Base-by-base conservation (phyloP, 2,888 invertebrate genomes). In the Eristalis arbustorum region DNA sequence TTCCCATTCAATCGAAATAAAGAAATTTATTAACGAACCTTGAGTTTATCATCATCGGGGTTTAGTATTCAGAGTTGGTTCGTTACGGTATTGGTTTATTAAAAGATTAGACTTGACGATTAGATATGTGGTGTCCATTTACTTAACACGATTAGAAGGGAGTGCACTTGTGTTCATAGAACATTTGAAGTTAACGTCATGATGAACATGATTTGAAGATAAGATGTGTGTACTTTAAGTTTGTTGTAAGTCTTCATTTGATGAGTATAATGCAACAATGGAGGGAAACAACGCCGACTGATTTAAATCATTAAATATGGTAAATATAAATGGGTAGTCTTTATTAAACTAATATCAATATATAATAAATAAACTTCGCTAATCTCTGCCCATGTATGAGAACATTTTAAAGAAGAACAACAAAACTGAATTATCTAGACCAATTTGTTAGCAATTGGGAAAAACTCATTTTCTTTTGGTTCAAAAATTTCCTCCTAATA, bases 401-500 rank as follows among this genome's bases (percentile, higher is more conserved):
- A 31, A 31, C 8, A 31, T 31, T 31, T 10, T 31, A 1, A 31
- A 31, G 8, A 8, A 31, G 8, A 1, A 1, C 31, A 31, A 10
- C 31, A 8, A 10, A 31, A 31, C 8, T 31, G 31, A 31, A 8
- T 10, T 8, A 31, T 31, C 10, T 5, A 3, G 5, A 31, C 31
- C 5, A 31, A 31, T 31, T 31, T 31, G 31, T 1, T 8, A 8
- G 10, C 31, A 4, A 31, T 31, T n/a, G n/a, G n/a, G n/a, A n/a
- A n/a, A n/a, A n/a, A n/a, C n/a, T n/a, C n/a, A n/a, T n/a, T 6
- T 31, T 31, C 6, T 6, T 31, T 31, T 4, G 5, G 4, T 28
- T 6, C 6, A 31, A 5, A 6, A 31, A 14, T 57, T 11, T 2
- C 10, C 34, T 63, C 22, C 28, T 68, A 92, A 88, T 91, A 92